Conservation (phyloP, 1,140 invertebrate species). For the Sycophaga agraensis region DNA sequence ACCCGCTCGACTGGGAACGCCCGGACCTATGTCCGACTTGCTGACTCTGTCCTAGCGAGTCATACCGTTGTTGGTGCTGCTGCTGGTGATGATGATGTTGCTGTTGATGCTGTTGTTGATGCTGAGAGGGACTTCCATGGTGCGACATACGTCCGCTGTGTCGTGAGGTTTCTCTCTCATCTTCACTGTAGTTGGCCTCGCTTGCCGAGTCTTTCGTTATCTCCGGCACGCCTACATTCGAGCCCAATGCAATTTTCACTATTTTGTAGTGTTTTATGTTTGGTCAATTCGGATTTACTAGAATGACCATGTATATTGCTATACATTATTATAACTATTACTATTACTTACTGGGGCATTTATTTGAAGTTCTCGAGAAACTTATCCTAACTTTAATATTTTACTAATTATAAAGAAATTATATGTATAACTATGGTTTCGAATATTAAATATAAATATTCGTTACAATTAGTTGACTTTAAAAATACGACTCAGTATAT, state of each 20-base stretch:
- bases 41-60: background rate
- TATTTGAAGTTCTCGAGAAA: too few relatives aligned
- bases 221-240: slow-evolving; percentile 69
- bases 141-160: background rate
- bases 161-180: slow-evolving; percentile 45
- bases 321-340: too few relatives aligned
- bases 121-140: slow-evolving; percentile 1
- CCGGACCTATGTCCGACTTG: background rate
- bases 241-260: slow-evolving; percentile 6
- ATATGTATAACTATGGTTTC: too few relatives aligned
- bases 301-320: too few relatives aligned
- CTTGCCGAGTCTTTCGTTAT: slow-evolving; percentile 81
- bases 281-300: too few relatives aligned
- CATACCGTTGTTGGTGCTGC: slow-evolving; percentile 42
- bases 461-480: too few relatives aligned
- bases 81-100: slow-evolving; percentile 47
- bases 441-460: too few relatives aligned
- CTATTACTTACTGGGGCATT: too few relatives aligned
- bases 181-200: slow-evolving; percentile 62
- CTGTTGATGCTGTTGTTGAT: slow-evolving; percentile 43
- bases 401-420: too few relatives aligned
- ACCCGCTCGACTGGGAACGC: background rate
- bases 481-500: too few relatives aligned
- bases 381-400: too few relatives aligned
- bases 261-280: too few relatives aligned